These are phyloP conservation scores for Microtus ochrogaster DNA, from an alignment of 2,113 vertebrate genomes.

Conservation along the genomic window DNA sequence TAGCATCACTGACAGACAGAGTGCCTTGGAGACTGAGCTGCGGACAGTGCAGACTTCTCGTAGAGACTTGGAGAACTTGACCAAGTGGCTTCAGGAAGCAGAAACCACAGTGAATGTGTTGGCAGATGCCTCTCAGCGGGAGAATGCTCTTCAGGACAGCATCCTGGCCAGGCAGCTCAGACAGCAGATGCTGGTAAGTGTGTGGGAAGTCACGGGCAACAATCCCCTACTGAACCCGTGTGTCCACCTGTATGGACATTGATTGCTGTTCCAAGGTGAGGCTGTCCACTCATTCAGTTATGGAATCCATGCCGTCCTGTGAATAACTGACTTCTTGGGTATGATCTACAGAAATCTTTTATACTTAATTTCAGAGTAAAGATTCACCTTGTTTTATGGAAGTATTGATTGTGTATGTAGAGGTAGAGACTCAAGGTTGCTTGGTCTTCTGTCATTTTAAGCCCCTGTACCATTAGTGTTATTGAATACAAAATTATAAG, in stretches of 20 bases:
- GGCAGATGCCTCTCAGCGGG: slow-evolving; percentile 92
- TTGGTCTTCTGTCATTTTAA: slow-evolving; percentile 60
- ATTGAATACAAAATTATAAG: slow-evolving; percentile 57
- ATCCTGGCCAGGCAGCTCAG: slow-evolving; percentile 67
- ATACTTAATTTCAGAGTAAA: not conserved
- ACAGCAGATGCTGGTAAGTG: slow-evolving; percentile 91
- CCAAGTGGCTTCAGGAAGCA: slow-evolving; percentile 97
- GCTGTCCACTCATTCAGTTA: not conserved
- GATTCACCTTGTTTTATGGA: slow-evolving; percentile 17
- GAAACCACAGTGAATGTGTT: slow-evolving; percentile 95
- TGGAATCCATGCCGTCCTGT: not conserved
- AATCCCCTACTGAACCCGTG: not conserved
- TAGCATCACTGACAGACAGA: slow-evolving; percentile 92
- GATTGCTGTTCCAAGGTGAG: not conserved
- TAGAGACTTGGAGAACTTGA: slow-evolving; percentile 93
- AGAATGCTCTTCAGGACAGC: slow-evolving; percentile 91
- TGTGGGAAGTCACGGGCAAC: not conserved
- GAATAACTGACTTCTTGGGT: slow-evolving; percentile 33
- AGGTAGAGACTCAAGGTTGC: not conserved
- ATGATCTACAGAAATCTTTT: slow-evolving; percentile 5
- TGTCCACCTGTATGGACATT: not conserved
- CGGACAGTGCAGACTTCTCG: slow-evolving; percentile 91
- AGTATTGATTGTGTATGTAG: slow-evolving; percentile 48
- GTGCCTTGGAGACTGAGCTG: slow-evolving; percentile 91
- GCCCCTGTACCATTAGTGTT: not conserved